Percentiles rank a stretch among this genome's conserved stretches.
These are phyloP conservation scores for Geopemphigus sp. DNA, from an alignment of 1,140 invertebrate genomes.

Conservation along the genomic window DNA sequence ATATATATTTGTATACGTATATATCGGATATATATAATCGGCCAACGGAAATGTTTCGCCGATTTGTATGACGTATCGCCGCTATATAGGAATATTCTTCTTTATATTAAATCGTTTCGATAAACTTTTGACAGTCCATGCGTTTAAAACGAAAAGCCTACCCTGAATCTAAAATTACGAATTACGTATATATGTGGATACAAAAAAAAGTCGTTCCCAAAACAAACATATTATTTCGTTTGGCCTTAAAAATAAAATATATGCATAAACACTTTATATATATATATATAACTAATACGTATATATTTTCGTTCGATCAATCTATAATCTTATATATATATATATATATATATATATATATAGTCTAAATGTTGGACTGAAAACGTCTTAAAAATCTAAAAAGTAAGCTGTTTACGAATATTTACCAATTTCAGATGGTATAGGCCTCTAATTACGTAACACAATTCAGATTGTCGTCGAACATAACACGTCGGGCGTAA, in stretches of 20 bases:
- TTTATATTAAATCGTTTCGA: not conserved
- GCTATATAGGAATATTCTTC: too few relatives aligned
- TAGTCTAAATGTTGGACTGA: constrained; percentile 25
- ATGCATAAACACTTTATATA: constrained; percentile 16
- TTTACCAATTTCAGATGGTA: constrained; percentile 11
- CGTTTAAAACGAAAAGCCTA: constrained; percentile 29
- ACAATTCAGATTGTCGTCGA: constrained; percentile 10
- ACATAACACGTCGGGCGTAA: not conserved
- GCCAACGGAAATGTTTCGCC: not conserved
- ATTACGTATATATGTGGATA: constrained; percentile 46
- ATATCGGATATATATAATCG: constrained; percentile 1
- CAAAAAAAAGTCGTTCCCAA: constrained; percentile 25
- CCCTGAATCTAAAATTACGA: constrained; percentile 47
- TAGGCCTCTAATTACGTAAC: not conserved
- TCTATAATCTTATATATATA: constrained; percentile 8
- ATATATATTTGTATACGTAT: too few relatives aligned
- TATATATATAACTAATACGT: constrained; percentile 32
- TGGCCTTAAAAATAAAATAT: constrained; percentile 39
- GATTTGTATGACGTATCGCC: not conserved
- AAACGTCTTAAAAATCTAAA: constrained; percentile 35
- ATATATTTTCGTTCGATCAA: constrained; percentile 42
- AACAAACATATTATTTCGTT: not conserved
- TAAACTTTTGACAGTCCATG: constrained; percentile 34
- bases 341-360: constrained; percentile 6
- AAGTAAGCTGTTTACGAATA: constrained; percentile 25